A percentile compares a stretch with the other conserved stretches of the same genome.
These are phyloP conservation scores for Marcusenius ussheri DNA, from an alignment of 2,113 vertebrate genomes.

Conservation along the genomic window DNA sequence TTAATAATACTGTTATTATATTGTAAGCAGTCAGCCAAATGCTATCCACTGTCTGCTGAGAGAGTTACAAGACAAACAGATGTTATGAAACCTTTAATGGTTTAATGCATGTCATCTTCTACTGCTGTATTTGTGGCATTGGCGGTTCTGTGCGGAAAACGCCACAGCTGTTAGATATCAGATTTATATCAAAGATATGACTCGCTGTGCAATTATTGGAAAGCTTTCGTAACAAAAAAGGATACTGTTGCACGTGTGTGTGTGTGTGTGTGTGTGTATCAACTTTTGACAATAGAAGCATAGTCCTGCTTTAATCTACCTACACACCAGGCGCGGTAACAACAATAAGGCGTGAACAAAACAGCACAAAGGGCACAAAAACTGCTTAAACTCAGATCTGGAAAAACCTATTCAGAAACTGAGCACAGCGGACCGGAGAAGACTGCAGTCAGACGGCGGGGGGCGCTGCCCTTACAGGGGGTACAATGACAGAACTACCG, in stretches of 20 bases:
- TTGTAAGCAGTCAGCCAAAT: not conserved
- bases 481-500: not conserved
- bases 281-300: not conserved
- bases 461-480: not conserved
- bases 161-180: not conserved
- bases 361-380: not conserved
- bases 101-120: not conserved
- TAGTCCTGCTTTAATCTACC: not conserved
- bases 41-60: not conserved
- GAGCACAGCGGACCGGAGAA: not conserved
- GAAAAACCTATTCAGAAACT: not conserved
- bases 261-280: not conserved
- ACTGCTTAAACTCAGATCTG: not conserved
- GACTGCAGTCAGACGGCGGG: not conserved
- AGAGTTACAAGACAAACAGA: not conserved
- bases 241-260: not conserved
- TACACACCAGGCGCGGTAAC: not conserved
- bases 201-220: not conserved
- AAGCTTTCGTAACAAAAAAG: not conserved
- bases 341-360: not conserved
- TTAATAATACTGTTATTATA: not conserved
- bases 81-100: not conserved
- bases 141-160: not conserved
- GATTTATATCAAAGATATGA: not conserved
- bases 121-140: not conserved